Percentiles rank a stretch among this genome's conserved stretches.
phyloP scores from a whole-genome alignment of 2,888 invertebrate species.

The Microplitis deprimator region DNA sequence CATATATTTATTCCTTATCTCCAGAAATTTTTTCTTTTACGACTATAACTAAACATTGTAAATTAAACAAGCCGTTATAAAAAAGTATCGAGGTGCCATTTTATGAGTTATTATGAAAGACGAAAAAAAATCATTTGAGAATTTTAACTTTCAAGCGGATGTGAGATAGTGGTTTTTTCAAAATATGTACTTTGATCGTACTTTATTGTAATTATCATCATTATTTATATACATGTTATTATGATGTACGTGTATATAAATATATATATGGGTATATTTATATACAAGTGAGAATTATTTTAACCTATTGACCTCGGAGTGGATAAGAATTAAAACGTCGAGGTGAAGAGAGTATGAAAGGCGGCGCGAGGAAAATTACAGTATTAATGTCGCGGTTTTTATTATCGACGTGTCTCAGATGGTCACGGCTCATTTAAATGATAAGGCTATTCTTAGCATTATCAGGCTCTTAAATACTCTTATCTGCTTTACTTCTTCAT shows the following conservation, averaged over 20 bases:
- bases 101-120: not conserved
- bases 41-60: not conserved
- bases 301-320: constrained; percentile 19
- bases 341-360: constrained; percentile 11
- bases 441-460: constrained; percentile 51
- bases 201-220: not conserved
- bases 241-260: not conserved
- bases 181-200: not conserved
- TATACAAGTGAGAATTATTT: constrained; percentile 13
- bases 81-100: not conserved
- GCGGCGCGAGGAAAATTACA: not conserved
- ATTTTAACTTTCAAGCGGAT: not conserved
- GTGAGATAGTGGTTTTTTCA: not conserved
- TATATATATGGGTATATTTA: constrained; percentile 13
- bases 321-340: constrained; percentile 37
- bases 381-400: constrained; percentile 40
- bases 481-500: not conserved
- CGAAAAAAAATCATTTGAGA: not conserved
- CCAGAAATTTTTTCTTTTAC: not conserved
- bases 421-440: constrained; percentile 64
- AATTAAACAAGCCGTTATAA: not conserved
- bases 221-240: not conserved
- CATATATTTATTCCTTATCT: not conserved
- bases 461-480: not conserved
- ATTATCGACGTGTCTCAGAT: constrained; percentile 56